Percentiles rank a stretch among this genome's conserved stretches.
Conservation (phyloP, 2,113 vertebrate species). For the Ibidorhyncha struthersii region DNA sequence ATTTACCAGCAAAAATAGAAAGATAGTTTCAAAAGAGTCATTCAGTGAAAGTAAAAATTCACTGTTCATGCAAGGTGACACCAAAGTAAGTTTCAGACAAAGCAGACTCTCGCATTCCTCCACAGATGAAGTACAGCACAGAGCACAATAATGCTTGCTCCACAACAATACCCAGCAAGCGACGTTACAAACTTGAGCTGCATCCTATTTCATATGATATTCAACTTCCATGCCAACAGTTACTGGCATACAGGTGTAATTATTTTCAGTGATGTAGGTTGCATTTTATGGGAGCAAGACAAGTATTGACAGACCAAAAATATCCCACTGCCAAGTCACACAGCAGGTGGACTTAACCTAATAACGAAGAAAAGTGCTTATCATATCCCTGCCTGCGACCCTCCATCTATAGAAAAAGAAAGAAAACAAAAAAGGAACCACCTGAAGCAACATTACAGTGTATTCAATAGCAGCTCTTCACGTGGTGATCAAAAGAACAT, state of each 20-base stretch:
- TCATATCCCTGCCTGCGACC: background rate
- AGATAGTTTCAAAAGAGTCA: background rate
- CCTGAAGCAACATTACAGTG: background rate
- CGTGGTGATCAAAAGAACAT: background rate
- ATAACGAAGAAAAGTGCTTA: background rate
- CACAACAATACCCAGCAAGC: background rate
- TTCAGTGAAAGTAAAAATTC: background rate
- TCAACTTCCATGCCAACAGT: background rate
- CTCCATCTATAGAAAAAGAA: background rate
- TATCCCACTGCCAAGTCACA: background rate
- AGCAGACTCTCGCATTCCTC: background rate
- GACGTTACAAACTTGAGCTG: background rate
- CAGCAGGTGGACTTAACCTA: background rate
- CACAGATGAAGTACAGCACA: background rate
- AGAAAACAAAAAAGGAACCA: background rate
- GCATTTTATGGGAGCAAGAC: background rate
- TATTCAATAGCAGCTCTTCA: background rate
- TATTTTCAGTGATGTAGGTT: background rate
- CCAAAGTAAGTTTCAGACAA: background rate
- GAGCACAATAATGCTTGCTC: background rate
- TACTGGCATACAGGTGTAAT: background rate
- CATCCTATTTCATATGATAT: background rate
- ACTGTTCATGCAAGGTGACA: background rate
- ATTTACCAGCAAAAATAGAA: background rate
- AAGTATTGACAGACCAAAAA: background rate